Evolutionary conservation across 2,888 invertebrate species (phyloP), one percentile per base, ranked within the genome.

Genomic region (Cantharis nigra): DNA sequence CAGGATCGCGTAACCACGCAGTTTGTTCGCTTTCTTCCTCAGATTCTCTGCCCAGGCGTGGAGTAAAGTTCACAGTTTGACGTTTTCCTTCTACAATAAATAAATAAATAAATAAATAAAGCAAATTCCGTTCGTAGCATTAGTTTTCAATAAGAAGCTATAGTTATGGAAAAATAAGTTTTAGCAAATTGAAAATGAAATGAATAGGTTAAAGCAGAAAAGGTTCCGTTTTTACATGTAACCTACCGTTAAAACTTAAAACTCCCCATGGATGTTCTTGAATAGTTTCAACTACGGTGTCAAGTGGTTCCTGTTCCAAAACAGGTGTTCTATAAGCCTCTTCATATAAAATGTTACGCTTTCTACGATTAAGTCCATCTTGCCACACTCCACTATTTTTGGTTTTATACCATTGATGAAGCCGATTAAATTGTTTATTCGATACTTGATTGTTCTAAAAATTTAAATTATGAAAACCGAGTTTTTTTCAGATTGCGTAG

Each of bases 311-410:
- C 80, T 82, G 71, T 83, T 87, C 78, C 81, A 79, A 65, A 82
- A 85, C 16, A 81, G 85, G 70, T 71, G 84, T 18, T 71, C 80
- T 79, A 77, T 83, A 80, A 16, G 75, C 65, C 13, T 81, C 80
- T 64, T 86, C 86, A 23, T 88, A 88, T 33, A 80, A 80, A 7
- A 81, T 82, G 75, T 82, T 85, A 63, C 90, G 86, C 80, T 90
- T 91, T 79, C 88, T 88, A 78, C 90, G 89, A 7, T 90, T 91
- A n/a, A 91, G 85, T 76, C 90, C 86, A 1, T 91, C 90, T 2
- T 91, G 90, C 91, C 90, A 91, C 87, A 90, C 87, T 9, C 78
- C 73, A 13, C 78, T 69, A 77, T 82, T 83, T 63, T 76, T 80
- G 30, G 80, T 78, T 11, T 71, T 72, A 69, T 75, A 74, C 71